Conservation (phyloP, 2,888 invertebrate genomes). For the Hetaerina titia region DNA sequence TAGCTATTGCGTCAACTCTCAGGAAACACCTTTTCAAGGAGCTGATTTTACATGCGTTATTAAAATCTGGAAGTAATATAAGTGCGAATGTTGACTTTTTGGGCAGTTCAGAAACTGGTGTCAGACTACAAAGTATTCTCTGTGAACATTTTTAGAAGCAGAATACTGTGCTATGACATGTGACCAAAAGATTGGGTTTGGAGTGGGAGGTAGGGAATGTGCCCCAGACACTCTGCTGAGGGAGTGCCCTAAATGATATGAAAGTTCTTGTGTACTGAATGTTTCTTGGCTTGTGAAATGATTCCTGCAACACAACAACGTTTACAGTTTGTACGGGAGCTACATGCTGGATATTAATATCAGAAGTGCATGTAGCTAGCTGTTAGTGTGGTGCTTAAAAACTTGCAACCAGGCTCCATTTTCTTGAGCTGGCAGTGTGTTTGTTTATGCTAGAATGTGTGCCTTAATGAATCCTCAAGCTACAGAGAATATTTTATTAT, state of each 20-base stretch:
- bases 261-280: too few species aligned
- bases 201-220: too few species aligned
- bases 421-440: background rate
- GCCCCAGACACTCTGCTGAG: too few species aligned
- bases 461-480: background rate
- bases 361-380: too few species aligned
- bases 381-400: background rate
- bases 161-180: background rate
- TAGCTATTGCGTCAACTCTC: background rate
- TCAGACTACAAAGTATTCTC: background rate
- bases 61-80: background rate
- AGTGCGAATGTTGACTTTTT: background rate
- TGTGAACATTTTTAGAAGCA: background rate
- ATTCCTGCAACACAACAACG: too few species aligned
- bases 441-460: background rate
- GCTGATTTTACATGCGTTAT: background rate
- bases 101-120: background rate
- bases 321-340: too few species aligned
- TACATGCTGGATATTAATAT: too few species aligned
- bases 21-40: constrained; percentile 11
- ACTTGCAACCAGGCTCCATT: background rate
- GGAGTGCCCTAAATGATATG: too few species aligned
- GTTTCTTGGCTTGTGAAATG: too few species aligned
- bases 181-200: background rate
- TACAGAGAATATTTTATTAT: background rate